Conservation (phyloP, 2,888 invertebrate species). For the Brachyopa scutellaris region DNA sequence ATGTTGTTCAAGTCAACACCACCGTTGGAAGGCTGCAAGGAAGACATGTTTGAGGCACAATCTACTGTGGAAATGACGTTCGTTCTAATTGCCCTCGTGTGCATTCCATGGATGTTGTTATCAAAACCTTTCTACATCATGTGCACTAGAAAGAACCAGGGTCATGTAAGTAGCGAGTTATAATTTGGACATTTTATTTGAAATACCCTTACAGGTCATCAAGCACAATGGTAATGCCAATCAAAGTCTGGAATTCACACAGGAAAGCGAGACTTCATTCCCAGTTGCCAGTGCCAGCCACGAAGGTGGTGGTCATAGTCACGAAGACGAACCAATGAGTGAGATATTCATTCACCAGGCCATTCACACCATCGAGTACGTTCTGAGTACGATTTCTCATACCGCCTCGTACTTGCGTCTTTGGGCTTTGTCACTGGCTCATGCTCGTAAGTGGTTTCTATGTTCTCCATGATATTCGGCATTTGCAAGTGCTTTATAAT, state of each 20-base stretch:
- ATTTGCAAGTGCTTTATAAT: neutral
- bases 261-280: constrained; percentile 79
- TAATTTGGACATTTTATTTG: neutral
- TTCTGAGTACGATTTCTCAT: constrained; percentile 97
- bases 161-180: constrained; percentile 79
- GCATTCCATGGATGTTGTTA: constrained; percentile 96
- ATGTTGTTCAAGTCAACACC: constrained; percentile 85
- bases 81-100: constrained; percentile 90
- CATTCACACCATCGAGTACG: constrained; percentile 98
- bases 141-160: constrained; percentile 75
- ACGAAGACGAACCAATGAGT: constrained; percentile 87
- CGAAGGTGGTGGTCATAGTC: constrained; percentile 81
- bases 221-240: constrained; percentile 85
- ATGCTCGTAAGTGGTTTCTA: constrained; percentile 92
- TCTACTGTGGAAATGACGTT: constrained; percentile 88
- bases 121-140: constrained; percentile 93
- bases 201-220: constrained; percentile 74
- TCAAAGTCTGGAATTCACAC: constrained; percentile 86
- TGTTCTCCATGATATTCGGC: neutral
- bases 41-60: constrained; percentile 88
- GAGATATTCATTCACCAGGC: constrained; percentile 96
- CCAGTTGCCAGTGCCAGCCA: constrained; percentile 78
- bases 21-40: constrained; percentile 82
- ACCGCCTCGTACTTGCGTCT: constrained; percentile 98
- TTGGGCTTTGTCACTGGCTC: constrained; percentile 98